Evolutionary conservation across 1,140 invertebrate species (phyloP).

Genomic region (Drosophila bifasciata): DNA sequence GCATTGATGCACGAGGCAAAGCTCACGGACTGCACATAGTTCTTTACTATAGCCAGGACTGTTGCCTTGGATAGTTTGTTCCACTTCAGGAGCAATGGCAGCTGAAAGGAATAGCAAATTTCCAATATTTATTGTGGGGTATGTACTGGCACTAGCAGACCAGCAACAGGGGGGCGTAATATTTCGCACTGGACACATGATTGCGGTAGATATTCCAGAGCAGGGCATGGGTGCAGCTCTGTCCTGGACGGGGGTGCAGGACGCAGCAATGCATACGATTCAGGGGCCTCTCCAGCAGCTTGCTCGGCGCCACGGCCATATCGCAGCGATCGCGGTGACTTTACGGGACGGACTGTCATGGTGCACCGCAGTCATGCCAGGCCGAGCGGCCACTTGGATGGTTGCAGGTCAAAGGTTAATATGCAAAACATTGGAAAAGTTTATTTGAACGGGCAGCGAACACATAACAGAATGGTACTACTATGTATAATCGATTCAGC

Average conservation of each 20-base stretch:
- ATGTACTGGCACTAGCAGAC: slow-evolving; percentile 29
- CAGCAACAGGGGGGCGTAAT: slow-evolving; percentile 59
- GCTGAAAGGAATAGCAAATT: slow-evolving; percentile 6
- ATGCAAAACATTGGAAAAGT: slow-evolving; percentile 30
- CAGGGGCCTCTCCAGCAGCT: slow-evolving; percentile 44
- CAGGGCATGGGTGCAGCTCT: slow-evolving; percentile 47
- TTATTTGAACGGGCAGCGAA: slow-evolving; percentile 8
- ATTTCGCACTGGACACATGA: slow-evolving; percentile 57
- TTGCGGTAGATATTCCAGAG: slow-evolving; percentile 63
- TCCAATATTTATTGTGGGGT: not conserved
- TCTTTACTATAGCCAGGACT: slow-evolving; percentile 5
- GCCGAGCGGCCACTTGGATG: not conserved
- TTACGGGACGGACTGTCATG: slow-evolving; percentile 15
- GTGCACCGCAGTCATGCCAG: not conserved
- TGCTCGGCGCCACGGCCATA: slow-evolving; percentile 59
- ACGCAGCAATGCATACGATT: slow-evolving; percentile 37
- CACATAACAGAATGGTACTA: not conserved
- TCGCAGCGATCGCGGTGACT: slow-evolving; percentile 6
- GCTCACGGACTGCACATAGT: slow-evolving; percentile 38
- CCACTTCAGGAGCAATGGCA: slow-evolving; percentile 42
- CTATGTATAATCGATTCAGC: slow-evolving; percentile 7
- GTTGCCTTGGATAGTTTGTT: slow-evolving; percentile 8
- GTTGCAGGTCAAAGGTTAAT: slow-evolving; percentile 44
- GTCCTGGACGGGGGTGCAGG: slow-evolving; percentile 46
- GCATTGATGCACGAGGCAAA: slow-evolving; percentile 44